Evolutionary conservation across 2,113 vertebrate genomes (phyloP).

Genomic region (Pholis gunnellus): DNA sequence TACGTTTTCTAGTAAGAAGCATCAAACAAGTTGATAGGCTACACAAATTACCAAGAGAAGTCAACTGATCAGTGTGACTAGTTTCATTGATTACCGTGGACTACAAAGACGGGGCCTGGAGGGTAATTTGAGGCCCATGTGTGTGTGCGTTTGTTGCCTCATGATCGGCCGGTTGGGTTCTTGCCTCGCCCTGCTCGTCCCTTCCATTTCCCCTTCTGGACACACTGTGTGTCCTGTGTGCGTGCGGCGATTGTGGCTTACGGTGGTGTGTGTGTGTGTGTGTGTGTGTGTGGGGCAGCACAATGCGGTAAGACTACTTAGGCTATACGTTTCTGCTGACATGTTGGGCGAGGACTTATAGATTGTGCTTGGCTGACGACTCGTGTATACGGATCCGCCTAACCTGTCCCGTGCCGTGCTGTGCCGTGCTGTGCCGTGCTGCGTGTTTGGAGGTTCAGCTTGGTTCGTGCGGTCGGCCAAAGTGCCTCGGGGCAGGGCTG

Average conservation of each 20-base stretch:
- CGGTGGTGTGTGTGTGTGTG: conserved; percentile 2
- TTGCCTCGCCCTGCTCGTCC: conserved; percentile 54
- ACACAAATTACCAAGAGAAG: conserved; percentile 38
- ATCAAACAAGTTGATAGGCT: conserved; percentile 30
- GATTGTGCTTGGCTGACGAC: conserved; percentile 60
- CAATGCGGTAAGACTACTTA: conserved; percentile 75
- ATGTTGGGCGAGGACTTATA: conserved; percentile 73
- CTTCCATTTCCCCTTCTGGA: conserved; percentile 35
- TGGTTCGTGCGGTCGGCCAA: conserved; percentile 28
- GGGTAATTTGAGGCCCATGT: conserved; percentile 62
- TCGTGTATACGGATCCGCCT: conserved; percentile 26
- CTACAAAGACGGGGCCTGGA: conserved; percentile 52
- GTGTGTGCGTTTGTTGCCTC: conserved; percentile 48
- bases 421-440: conserved; percentile 35
- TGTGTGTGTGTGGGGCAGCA: conserved; percentile 44
- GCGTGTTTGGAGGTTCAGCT: conserved; percentile 56
- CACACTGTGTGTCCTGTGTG: conserved; percentile 43
- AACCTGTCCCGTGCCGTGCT: conserved; percentile 34
- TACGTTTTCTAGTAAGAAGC: not conserved
- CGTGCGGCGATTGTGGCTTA: conserved; percentile 62
- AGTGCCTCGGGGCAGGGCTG: conserved; percentile 73
- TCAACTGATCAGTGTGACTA: conserved; percentile 68
- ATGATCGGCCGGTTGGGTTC: conserved; percentile 60
- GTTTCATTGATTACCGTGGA: conserved; percentile 67
- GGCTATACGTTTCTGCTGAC: conserved; percentile 80